These are phyloP conservation scores for Rhinogobio ventralis DNA, from an alignment of 2,797 vertebrate genomes.

Conservation along the genomic window DNA sequence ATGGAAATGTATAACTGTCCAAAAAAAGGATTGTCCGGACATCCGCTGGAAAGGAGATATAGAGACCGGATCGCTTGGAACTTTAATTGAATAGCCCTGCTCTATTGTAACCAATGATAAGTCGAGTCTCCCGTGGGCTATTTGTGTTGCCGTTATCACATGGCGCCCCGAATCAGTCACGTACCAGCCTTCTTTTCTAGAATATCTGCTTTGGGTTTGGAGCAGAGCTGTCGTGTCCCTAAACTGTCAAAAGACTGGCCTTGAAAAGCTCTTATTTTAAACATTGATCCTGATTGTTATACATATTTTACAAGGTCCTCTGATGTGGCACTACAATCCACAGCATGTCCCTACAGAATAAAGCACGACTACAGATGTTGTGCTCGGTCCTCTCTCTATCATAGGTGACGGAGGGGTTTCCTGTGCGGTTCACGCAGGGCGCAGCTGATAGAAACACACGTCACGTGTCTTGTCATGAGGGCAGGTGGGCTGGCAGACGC, in stretches of 20 bases:
- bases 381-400: neutral
- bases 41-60: no score
- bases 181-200: neutral
- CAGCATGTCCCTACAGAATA: constrained; percentile 5
- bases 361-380: neutral
- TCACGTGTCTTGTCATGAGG: neutral
- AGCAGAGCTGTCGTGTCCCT: constrained; percentile 1
- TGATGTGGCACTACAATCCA: neutral
- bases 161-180: constrained; percentile 1
- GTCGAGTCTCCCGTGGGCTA: neutral
- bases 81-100: no score
- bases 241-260: neutral
- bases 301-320: neutral
- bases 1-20: no score
- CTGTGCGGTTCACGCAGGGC: neutral
- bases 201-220: neutral
- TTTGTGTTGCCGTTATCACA: neutral
- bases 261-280: constrained; percentile 14
- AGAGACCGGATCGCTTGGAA: no score
- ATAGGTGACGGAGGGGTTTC: neutral
- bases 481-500: neutral
- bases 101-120: neutral
- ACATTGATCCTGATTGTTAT: constrained; percentile 3
- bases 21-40: no score
- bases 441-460: neutral